Conservation (phyloP, 2,113 vertebrate genomes). For the Dromiciops gliroides region DNA sequence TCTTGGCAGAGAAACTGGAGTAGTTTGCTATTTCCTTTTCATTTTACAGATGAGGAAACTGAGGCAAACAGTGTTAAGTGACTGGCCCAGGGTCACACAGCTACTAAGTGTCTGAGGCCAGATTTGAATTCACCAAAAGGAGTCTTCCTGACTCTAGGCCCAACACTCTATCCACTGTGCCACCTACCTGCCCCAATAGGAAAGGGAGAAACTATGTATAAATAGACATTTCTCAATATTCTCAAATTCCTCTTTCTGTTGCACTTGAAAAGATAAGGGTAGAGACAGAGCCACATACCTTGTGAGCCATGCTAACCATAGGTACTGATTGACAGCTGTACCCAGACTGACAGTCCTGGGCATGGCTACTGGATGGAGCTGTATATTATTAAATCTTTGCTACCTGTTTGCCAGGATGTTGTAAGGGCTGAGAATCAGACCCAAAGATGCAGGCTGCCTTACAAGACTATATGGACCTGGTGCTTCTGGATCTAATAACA, state of each 20-base stretch:
- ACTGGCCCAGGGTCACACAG: neutral
- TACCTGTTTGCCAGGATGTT: neutral
- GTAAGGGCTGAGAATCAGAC: neutral
- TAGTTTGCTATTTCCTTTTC: neutral
- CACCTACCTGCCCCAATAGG: neutral
- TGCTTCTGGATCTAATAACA: neutral
- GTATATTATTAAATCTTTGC: neutral
- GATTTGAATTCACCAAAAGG: neutral
- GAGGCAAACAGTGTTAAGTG: neutral
- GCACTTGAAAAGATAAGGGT: neutral
- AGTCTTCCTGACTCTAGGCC: neutral
- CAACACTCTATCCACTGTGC: neutral
- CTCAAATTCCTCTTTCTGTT: neutral
- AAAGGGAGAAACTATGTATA: neutral
- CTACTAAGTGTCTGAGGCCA: neutral
- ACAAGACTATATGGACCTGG: neutral
- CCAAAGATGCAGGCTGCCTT: neutral
- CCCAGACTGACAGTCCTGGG: neutral
- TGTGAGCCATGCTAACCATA: neutral
- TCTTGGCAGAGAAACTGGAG: neutral
- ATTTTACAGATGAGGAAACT: neutral
- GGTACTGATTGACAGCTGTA: neutral
- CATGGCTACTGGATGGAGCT: neutral
- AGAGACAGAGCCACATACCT: neutral
- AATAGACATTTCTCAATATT: neutral